A percentile compares a stretch with the other conserved stretches of the same genome.
Conservation (phyloP, 2,888 invertebrate genomes). For the Bellardia bayeri region DNA sequence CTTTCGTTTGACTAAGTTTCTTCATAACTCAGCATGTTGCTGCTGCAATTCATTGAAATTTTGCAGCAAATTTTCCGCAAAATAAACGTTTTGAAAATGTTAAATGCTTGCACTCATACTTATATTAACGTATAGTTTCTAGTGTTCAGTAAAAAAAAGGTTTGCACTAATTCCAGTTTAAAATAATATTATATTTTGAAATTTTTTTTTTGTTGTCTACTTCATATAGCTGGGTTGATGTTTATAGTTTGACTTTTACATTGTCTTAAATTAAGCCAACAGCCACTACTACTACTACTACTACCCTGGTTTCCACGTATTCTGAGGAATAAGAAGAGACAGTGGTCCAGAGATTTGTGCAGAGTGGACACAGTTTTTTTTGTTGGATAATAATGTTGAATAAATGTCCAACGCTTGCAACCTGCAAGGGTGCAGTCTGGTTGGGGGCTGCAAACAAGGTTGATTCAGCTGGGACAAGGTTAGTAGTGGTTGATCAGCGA, state of each 20-base stretch:
- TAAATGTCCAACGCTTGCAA: too few species aligned
- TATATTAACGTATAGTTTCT: not conserved
- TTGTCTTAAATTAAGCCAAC: constrained; percentile 24
- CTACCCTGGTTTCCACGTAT: not conserved
- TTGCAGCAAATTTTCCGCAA: constrained; percentile 69
- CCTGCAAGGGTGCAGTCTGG: too few species aligned
- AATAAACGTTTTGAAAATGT: constrained; percentile 24
- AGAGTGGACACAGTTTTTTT: too few species aligned
- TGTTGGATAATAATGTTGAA: too few species aligned
- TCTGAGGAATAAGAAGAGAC: not conserved
- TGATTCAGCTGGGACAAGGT: too few species aligned
- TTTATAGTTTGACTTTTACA: constrained; percentile 26
- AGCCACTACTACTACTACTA: constrained; percentile 12
- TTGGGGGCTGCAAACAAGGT: too few species aligned
- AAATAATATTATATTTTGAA: constrained; percentile 30
- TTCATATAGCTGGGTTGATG: not conserved
- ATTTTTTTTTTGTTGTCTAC: not conserved
- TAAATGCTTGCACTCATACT: not conserved
- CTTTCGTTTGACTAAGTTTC: constrained; percentile 32
- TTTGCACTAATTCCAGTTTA: constrained; percentile 56
- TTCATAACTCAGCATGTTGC: constrained; percentile 55
- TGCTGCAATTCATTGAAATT: constrained; percentile 64
- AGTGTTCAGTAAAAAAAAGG: constrained; percentile 8
- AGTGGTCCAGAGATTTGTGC: not conserved
- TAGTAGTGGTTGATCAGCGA: too few species aligned